These are phyloP conservation scores for Amiota minor DNA, from an alignment of 2,888 invertebrate genomes.

Conservation along the genomic window DNA sequence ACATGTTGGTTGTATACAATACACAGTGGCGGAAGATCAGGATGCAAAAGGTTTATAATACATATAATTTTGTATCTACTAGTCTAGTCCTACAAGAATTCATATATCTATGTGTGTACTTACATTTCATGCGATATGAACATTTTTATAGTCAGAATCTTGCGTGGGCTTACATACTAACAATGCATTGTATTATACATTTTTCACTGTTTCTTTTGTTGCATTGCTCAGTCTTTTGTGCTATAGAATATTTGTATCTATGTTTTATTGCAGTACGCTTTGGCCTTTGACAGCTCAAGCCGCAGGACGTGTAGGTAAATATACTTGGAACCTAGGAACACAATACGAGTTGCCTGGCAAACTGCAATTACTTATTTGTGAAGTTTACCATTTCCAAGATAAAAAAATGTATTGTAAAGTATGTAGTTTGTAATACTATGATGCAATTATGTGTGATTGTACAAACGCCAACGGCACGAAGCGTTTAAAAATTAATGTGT, in stretches of 20 bases:
- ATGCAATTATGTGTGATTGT: too few relatives aligned
- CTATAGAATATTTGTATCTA: too few relatives aligned
- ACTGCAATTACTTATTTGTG: conserved; percentile 41
- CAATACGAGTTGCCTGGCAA: conserved; percentile 35
- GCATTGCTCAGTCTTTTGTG: too few relatives aligned
- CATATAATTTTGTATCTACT: too few relatives aligned
- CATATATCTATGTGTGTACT: too few relatives aligned
- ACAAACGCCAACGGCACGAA: background rate
- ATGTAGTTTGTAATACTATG: too few relatives aligned
- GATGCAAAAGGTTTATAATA: too few relatives aligned
- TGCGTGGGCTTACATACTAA: conserved; percentile 4
- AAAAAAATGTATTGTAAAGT: too few relatives aligned
- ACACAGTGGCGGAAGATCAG: too few relatives aligned
- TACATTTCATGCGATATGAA: background rate
- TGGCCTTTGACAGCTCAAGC: background rate
- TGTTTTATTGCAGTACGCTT: background rate
- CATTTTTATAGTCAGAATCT: background rate
- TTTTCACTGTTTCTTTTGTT: conserved; percentile 19
- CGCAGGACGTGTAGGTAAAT: conserved; percentile 31
- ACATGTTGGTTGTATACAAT: background rate
- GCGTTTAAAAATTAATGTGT: conserved; percentile 8
- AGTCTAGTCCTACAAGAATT: too few relatives aligned
- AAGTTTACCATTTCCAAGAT: too few relatives aligned
- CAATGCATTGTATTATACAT: background rate
- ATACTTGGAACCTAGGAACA: too few relatives aligned